Evolutionary conservation across 2,797 vertebrate genomes (phyloP).

Genomic region (Poeciliopsis turneri): DNA sequence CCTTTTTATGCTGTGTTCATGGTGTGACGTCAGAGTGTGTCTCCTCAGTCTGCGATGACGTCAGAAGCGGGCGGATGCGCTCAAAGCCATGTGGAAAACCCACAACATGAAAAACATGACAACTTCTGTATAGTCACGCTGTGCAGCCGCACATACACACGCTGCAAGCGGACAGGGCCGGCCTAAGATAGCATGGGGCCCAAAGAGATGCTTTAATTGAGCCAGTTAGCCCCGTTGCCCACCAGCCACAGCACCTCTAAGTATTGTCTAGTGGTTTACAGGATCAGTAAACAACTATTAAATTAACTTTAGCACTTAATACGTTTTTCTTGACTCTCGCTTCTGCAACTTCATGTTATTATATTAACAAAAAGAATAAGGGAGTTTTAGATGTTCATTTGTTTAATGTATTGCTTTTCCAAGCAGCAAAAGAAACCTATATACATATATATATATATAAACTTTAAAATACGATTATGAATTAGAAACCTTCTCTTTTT

Average conservation of each 20-base stretch:
- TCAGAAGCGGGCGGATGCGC: conserved; percentile 65
- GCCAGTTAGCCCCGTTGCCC: neutral
- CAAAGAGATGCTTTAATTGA: neutral
- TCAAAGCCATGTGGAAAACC: conserved; percentile 77
- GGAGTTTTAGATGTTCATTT: neutral
- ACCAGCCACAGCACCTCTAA: neutral
- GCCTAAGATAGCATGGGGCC: neutral
- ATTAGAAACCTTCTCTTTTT: neutral
- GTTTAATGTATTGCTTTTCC: neutral
- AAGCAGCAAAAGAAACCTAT: neutral
- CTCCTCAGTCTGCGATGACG: conserved; percentile 64
- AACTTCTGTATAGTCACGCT: conserved; percentile 15
- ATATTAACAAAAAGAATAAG: neutral
- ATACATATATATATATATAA: neutral
- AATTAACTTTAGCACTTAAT: neutral
- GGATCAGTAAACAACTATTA: neutral
- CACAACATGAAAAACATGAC: conserved; percentile 44
- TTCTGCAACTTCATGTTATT: neutral
- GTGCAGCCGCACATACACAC: neutral
- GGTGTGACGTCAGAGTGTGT: conserved; percentile 75
- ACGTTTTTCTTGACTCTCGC: neutral
- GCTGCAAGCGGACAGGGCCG: neutral
- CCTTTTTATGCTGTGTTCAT: conserved; percentile 44
- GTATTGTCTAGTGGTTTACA: neutral
- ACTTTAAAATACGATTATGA: neutral